These are phyloP conservation scores for Phylloscopus trochiloides DNA, from an alignment of 2,113 vertebrate genomes.

Conservation along the genomic window DNA sequence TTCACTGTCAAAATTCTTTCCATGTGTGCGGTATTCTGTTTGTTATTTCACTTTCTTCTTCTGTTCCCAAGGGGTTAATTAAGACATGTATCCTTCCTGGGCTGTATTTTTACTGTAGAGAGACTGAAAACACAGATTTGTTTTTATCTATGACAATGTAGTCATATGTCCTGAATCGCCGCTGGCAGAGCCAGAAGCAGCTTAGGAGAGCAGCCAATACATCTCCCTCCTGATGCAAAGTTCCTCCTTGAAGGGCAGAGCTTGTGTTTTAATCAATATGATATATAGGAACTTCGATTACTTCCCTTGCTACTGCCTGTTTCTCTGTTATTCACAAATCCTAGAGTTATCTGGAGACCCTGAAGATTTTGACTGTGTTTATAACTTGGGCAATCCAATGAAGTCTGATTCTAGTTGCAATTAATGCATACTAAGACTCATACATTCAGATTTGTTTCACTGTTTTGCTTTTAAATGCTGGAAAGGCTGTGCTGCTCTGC, in stretches of 20 bases:
- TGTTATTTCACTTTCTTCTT: background rate
- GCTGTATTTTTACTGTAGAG: background rate
- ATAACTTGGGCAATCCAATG: background rate
- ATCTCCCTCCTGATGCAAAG: background rate
- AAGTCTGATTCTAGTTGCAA: background rate
- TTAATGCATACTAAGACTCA: background rate
- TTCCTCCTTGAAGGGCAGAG: background rate
- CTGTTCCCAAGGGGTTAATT: slow-evolving; percentile 8
- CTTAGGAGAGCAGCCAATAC: background rate
- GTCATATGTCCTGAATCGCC: background rate
- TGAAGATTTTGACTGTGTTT: background rate
- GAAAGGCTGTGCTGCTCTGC: background rate
- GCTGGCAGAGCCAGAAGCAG: background rate
- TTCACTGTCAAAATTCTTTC: background rate
- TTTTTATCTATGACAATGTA: background rate
- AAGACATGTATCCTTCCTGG: background rate
- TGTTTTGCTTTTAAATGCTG: background rate
- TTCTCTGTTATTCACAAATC: background rate
- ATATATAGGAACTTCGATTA: background rate
- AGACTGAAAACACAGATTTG: background rate
- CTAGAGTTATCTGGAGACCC: background rate
- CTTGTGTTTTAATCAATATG: background rate
- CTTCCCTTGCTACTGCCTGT: background rate
- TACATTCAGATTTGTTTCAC: background rate
- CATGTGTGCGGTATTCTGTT: background rate